Conservation (phyloP, 2,888 invertebrate genomes). For the Eupithecia tripunctaria region DNA sequence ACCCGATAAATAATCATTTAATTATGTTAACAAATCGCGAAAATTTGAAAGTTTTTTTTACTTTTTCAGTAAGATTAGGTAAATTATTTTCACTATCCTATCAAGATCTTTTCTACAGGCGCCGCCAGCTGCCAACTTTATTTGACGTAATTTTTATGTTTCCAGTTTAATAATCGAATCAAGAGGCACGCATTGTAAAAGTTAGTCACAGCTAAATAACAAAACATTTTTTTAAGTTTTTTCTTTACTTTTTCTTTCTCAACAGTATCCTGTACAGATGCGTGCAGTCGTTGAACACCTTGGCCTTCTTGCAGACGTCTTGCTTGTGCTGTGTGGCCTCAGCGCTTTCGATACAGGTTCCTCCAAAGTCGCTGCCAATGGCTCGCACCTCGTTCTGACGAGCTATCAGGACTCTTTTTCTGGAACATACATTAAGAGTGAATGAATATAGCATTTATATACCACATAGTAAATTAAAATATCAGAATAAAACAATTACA, state of each 20-base stretch:
- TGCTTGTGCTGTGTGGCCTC: constrained; percentile 74
- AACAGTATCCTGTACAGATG: constrained; percentile 71
- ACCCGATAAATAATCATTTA: no score
- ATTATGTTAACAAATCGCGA: no score
- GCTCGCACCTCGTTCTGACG: constrained; percentile 60
- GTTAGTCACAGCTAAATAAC: not conserved
- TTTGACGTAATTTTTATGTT: not conserved
- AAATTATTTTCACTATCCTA: no score
- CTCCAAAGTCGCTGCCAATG: constrained; percentile 58
- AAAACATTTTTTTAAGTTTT: not conserved
- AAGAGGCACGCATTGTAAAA: not conserved
- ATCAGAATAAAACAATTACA: no score
- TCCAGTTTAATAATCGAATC: not conserved
- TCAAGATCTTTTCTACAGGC: not conserved
- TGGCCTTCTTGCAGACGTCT: constrained; percentile 78
- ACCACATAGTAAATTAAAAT: no score
- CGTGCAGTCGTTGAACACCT: constrained; percentile 78
- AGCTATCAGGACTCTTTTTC: constrained; percentile 66
- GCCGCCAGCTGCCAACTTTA: no score
- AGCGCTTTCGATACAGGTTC: constrained; percentile 68
- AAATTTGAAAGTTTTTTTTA: no score
- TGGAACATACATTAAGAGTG: constrained; percentile 39
- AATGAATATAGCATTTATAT: no score
- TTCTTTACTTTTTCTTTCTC: constrained; percentile 29
- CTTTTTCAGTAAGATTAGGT: no score